Base-by-base conservation (phyloP, 2,888 invertebrate genomes). In the Cryptus armator region DNA sequence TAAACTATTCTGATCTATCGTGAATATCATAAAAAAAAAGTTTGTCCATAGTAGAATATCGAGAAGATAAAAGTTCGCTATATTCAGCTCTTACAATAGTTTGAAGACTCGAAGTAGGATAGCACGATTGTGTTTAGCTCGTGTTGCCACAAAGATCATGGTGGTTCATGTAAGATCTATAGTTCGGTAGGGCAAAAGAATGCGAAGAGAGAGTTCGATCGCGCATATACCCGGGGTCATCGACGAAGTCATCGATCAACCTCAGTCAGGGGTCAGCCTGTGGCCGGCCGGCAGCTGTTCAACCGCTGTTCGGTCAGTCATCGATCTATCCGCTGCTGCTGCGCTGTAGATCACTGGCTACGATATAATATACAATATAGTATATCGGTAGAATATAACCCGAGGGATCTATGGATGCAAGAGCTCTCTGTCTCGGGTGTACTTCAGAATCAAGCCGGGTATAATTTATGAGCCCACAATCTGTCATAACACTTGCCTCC, bases 161-260 rank as follows among this genome's bases (percentile, higher is more conserved):
- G 24, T 59, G 43, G 56, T 44, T 70, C 44, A 24, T 43, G 44
- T 19, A 68, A 9, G 56, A 24, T 24, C 29, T 62, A 62, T 29
- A 32, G 86, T 78, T 81, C 84, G 80, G 77, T 85, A 77, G 84
- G 81, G 81, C 85, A 80, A 87, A 87, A 89, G 82, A 84, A 85
- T 81, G 85, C 74, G 71, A 46, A 48, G 59, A 68, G 44, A 24
- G 59, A 71, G 53, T 77, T 79, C 71, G 88, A 89, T 90, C 89
- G 88, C 86, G 84, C 85, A 78, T 64, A 77, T 78, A 64, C 56
- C 46, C 71, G 80, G 86, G 88, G 91, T 92, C 92, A 92, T 90
- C 92, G 88, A 84, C 87, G 85, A 87, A 91, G 90, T 91, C 91
- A 92, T 92, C 92, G 92, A 92, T 92, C 92, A 92, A 92, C 89